Evolutionary conservation across 2,113 vertebrate species (phyloP).

Genomic region (Phalacrocorax aristotelis): DNA sequence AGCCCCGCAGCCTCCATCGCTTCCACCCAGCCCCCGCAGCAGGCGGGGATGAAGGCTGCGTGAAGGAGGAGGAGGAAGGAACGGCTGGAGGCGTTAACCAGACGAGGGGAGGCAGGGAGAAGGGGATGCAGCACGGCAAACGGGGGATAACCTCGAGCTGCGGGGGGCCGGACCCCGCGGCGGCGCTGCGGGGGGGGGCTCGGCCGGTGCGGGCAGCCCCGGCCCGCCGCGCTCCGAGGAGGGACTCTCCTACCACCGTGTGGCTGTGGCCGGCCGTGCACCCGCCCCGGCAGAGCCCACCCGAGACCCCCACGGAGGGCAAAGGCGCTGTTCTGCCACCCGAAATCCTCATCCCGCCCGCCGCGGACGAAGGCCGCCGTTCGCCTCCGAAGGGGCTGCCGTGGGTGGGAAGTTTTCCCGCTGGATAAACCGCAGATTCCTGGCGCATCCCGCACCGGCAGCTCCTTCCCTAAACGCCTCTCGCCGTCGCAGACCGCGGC

Average conservation of each 20-base stretch:
- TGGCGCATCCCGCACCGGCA: neutral
- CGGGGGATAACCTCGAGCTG: neutral
- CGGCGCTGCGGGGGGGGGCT: too few species aligned
- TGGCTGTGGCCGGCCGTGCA: neutral
- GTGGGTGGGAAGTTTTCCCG: neutral
- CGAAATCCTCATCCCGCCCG: fast-evolving
- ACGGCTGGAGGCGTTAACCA: neutral
- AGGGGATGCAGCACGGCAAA: neutral
- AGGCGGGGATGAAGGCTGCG: too few species aligned
- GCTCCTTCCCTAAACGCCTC: neutral
- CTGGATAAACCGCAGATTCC: neutral
- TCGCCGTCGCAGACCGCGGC: neutral
- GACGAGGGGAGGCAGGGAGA: too few species aligned
- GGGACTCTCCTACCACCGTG: neutral
- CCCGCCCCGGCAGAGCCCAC: neutral
- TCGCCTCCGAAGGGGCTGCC: neutral
- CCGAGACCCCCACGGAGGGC: neutral
- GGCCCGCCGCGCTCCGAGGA: neutral
- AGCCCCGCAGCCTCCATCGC: neutral
- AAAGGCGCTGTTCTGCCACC: neutral
- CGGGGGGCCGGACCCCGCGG: too few species aligned
- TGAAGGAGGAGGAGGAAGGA: neutral
- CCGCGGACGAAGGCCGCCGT: neutral
- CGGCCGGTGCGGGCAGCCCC: too few species aligned
- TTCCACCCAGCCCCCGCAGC: neutral